These are phyloP conservation scores for Drosophila robusta DNA, from an alignment of 2,888 invertebrate species.

Conservation along the genomic window DNA sequence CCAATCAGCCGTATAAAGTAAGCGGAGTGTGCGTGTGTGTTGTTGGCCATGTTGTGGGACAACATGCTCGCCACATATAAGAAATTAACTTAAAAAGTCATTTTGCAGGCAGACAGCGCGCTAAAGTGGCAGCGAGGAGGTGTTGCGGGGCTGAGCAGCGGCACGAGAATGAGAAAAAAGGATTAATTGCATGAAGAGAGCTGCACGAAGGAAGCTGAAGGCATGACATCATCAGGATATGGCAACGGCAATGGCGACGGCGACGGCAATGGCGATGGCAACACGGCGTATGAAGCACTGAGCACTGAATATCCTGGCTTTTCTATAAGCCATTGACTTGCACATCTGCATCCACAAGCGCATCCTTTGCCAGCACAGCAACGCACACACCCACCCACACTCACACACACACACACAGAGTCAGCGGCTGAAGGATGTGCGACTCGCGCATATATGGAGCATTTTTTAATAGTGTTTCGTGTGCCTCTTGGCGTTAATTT, in stretches of 20 bases:
- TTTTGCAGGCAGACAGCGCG: slow-evolving; percentile 63
- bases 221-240: slow-evolving; percentile 40
- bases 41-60: slow-evolving; percentile 50
- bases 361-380: slow-evolving; percentile 66
- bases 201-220: slow-evolving; percentile 36
- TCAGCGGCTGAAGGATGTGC: slow-evolving; percentile 49
- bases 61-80: slow-evolving; percentile 63
- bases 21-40: not conserved
- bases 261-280: slow-evolving; percentile 22
- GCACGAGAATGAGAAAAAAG: slow-evolving; percentile 62
- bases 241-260: slow-evolving; percentile 16
- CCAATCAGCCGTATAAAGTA: slow-evolving; percentile 44
- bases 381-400: slow-evolving; percentile 27
- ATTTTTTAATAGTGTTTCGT: slow-evolving; percentile 83
- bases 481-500: slow-evolving; percentile 83
- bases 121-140: slow-evolving; percentile 34
- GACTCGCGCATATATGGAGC: slow-evolving; percentile 61
- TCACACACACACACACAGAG: slow-evolving; percentile 9
- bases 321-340: slow-evolving; percentile 78
- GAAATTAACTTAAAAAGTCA: slow-evolving; percentile 81
- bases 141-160: slow-evolving; percentile 13
- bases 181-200: slow-evolving; percentile 73
- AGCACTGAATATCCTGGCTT: slow-evolving; percentile 74
- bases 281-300: slow-evolving; percentile 50
- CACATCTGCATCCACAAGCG: slow-evolving; percentile 60